Percentiles rank a stretch among this genome's conserved stretches.
phyloP scores from a whole-genome alignment of 2,113 vertebrate genomes.

The Patagioenas fasciata region DNA sequence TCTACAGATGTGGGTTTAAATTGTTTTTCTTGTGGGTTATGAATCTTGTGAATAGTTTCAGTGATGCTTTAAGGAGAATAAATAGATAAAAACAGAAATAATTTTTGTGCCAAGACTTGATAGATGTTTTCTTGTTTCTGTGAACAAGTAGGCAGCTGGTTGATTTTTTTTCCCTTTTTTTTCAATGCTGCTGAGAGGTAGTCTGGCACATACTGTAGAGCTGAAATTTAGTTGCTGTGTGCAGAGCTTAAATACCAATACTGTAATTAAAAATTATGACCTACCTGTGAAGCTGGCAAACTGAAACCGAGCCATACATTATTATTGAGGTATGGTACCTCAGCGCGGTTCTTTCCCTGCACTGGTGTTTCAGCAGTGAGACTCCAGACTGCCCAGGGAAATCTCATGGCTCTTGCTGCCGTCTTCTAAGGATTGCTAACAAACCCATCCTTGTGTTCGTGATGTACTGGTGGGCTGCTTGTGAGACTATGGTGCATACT shows the following conservation, averaged over 20 bases:
- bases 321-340: background rate
- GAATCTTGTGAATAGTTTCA: constrained; percentile 25
- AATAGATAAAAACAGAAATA: constrained; percentile 36
- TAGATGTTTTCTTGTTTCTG: constrained; percentile 3
- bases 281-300: background rate
- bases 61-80: constrained; percentile 22
- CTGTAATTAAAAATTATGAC: constrained; percentile 6
- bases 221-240: background rate
- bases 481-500: background rate
- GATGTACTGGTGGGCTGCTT: background rate
- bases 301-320: background rate
- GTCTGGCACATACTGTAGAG: background rate
- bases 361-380: background rate
- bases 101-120: background rate
- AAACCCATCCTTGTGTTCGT: background rate
- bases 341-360: background rate
- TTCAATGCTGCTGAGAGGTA: background rate
- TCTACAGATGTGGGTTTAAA: constrained; percentile 11
- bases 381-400: background rate
- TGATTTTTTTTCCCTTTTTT: background rate
- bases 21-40: background rate
- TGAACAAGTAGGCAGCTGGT: background rate
- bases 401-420: background rate
- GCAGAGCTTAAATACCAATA: background rate
- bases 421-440: background rate